Evolutionary conservation across 2,797 vertebrate species (phyloP).

Genomic region (Paratrypauchen microcephalus): DNA sequence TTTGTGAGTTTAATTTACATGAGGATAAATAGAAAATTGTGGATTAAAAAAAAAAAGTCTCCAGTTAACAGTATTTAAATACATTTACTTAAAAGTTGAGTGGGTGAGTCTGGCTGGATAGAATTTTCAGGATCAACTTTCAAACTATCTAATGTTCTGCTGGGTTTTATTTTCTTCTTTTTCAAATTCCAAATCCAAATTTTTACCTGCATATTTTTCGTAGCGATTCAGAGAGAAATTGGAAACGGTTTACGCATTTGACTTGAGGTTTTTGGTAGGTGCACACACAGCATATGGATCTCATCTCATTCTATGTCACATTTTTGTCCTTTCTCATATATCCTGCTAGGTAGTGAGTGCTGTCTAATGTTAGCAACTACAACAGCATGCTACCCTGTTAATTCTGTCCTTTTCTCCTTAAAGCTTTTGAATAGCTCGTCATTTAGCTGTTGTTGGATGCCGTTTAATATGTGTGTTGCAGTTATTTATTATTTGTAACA

Average conservation of each 20-base stretch:
- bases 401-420: conserved; percentile 31
- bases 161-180: background rate
- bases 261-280: conserved; percentile 23
- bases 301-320: conserved; percentile 23
- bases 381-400: conserved; percentile 54
- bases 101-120: background rate
- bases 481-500: conserved; percentile 53
- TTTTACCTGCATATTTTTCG: conserved; percentile 2
- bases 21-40: background rate
- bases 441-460: conserved; percentile 10
- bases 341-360: conserved; percentile 34
- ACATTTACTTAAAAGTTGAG: background rate
- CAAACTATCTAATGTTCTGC: background rate
- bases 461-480: conserved; percentile 23
- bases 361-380: conserved; percentile 39
- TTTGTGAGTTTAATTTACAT: background rate
- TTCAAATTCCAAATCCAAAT: background rate
- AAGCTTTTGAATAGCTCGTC: conserved; percentile 26
- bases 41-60: background rate
- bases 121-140: background rate
- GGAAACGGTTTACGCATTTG: conserved; percentile 18
- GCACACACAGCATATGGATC: conserved; percentile 1
- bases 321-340: conserved; percentile 31
- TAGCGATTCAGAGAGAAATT: conserved; percentile 15
- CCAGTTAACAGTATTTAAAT: background rate